Evolutionary conservation across 2,113 vertebrate genomes (phyloP).

Genomic region (Percina caprodes): DNA sequence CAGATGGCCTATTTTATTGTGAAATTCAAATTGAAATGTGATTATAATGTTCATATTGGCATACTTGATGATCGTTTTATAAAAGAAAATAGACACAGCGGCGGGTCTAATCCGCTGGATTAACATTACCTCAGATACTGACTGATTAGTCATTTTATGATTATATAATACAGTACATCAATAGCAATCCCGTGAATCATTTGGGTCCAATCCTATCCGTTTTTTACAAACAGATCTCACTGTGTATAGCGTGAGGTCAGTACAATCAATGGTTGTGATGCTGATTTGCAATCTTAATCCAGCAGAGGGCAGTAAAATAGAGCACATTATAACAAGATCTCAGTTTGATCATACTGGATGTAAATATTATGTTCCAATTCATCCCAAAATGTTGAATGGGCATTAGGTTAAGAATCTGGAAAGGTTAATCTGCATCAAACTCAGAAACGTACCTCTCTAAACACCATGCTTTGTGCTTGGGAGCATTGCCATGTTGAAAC

Average conservation of each 20-base stretch:
- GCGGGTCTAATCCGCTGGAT: neutral
- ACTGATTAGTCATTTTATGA: neutral
- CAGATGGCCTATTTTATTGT: too few species aligned
- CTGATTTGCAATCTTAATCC: conserved; percentile 21
- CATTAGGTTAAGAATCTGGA: neutral
- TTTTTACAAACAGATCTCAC: neutral
- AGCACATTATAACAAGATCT: neutral
- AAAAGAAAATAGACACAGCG: too few species aligned
- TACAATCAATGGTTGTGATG: neutral
- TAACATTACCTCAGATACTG: neutral
- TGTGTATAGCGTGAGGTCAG: neutral
- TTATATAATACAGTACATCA: neutral
- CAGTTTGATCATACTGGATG: neutral
- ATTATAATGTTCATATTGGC: too few species aligned
- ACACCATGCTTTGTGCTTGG: neutral
- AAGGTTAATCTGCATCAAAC: neutral
- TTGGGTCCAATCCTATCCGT: neutral
- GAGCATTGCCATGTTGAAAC: neutral
- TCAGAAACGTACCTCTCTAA: neutral
- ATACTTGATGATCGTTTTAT: too few species aligned
- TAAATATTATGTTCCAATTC: neutral
- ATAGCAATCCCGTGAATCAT: neutral
- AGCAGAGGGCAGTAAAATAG: conserved; percentile 42
- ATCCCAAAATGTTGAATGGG: neutral
- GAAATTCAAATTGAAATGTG: too few species aligned